Percentiles rank a stretch among this genome's conserved stretches.
Evolutionary conservation across 2,113 vertebrate genomes (phyloP).

Genomic region (Prietella phreatophila): DNA sequence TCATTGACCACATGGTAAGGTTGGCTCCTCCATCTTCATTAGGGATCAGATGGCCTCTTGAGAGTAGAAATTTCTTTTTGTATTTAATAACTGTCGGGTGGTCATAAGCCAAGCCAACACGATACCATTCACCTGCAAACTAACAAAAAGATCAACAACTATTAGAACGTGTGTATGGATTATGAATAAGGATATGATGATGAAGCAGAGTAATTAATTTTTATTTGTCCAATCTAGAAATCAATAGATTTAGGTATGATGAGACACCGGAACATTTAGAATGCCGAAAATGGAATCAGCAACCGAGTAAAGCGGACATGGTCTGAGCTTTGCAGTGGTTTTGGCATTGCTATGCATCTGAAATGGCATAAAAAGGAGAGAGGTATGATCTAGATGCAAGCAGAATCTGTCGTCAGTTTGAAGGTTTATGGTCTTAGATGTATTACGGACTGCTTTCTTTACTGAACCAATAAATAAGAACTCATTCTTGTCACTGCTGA

Average conservation of each 20-base stretch:
- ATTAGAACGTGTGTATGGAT: neutral
- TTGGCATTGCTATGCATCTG: neutral
- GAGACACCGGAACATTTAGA: neutral
- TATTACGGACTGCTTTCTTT: neutral
- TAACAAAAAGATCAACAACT: constrained; percentile 27
- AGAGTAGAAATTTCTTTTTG: constrained; percentile 18
- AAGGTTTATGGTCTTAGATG: neutral
- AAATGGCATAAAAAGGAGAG: neutral
- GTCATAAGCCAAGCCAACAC: constrained; percentile 49
- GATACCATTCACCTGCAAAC: constrained; percentile 57
- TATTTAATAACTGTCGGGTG: constrained; percentile 16
- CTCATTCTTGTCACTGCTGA: neutral
- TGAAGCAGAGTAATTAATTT: neutral
- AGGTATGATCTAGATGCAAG: neutral
- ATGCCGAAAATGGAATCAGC: neutral
- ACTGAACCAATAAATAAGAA: neutral
- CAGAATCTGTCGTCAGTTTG: neutral
- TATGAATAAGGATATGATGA: neutral
- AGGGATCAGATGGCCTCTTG: constrained; percentile 31
- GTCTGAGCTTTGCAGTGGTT: neutral
- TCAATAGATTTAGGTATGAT: neutral
- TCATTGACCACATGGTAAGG: constrained; percentile 49
- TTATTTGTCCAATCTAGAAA: neutral
- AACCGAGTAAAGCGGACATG: neutral
- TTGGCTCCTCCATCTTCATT: constrained; percentile 45